Percentiles rank a stretch among this genome's conserved stretches.
Evolutionary conservation across 2,113 vertebrate species (phyloP).

Genomic region (Podarcis cretensis): DNA sequence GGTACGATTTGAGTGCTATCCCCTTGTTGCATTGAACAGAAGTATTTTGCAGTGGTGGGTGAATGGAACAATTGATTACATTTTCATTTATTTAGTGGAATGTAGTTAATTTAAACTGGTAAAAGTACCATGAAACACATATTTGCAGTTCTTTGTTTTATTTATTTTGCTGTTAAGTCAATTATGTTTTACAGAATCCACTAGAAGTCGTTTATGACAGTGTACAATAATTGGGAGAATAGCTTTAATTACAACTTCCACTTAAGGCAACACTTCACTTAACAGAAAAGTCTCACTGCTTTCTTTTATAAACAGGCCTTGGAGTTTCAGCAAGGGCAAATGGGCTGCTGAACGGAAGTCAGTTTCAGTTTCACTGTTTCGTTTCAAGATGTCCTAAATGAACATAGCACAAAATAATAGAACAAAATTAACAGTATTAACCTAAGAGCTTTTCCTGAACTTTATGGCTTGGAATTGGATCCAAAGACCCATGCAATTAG

Average conservation of each 20-base stretch:
- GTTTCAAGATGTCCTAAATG: neutral
- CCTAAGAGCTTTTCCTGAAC: neutral
- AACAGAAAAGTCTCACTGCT: neutral
- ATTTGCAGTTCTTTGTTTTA: constrained; percentile 1
- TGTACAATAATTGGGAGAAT: neutral
- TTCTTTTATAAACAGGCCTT: neutral
- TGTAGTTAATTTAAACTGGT: neutral
- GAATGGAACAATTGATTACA: neutral
- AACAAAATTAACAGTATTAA: neutral
- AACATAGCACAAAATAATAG: neutral
- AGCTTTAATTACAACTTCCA: neutral
- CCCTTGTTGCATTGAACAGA: neutral
- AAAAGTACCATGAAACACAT: neutral
- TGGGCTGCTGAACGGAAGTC: neutral
- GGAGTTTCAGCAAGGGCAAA: neutral
- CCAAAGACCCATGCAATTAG: neutral
- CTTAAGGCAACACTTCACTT: neutral
- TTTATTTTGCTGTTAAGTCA: constrained; percentile 7
- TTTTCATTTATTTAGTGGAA: neutral
- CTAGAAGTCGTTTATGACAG: neutral
- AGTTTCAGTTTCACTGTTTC: neutral
- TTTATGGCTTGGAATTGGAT: neutral
- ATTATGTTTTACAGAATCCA: neutral
- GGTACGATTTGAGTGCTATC: too few relatives aligned
- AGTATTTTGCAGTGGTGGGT: neutral